Evolutionary conservation across 2,888 invertebrate species (phyloP), one percentile per base, ranked within the genome.

Genomic region (Cerastis leucographa): DNA sequence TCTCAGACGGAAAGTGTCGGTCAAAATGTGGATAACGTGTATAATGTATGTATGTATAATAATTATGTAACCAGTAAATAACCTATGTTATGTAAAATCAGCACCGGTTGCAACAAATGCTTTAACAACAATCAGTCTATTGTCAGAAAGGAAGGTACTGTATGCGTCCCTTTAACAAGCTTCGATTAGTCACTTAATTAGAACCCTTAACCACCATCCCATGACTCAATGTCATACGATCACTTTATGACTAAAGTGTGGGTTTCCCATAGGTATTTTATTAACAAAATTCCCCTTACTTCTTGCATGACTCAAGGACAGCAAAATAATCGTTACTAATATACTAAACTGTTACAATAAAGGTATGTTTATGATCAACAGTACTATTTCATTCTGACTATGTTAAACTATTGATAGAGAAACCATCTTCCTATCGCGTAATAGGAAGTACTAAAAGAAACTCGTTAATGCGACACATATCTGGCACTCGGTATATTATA

Each of bases 91-190:
- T 94, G 93, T 92, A 95, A 96, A 96, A 96, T 94, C 94, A 96
- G 96, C 96, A 96, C 96, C 96, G 96, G 95, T 96, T 90, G 96
- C 96, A 96, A 96, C 96, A 94, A 95, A 96, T 95, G 96, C 95
- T 95, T 93, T 90, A 96, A 96, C 95, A 96, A 96, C 95, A 90
- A 95, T 96, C 96, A 96, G 96, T 96, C 96, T 96, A 96, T 96
- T 96, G 96, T 96, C 94, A 95, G 93, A 96, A 95, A 96, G 95
- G 96, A 96, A 95, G 95, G 95, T 95, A 94, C 91, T 91, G 81
- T 85, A 90, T 89, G 91, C 87, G 92, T 90, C 92, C 89, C 92
- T 86, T 89, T 89, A 90, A 93, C 94, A 93, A 94, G 93, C 89
- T 92, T 91, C 92, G 82, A 89, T 93, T 93, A 92, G 91, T 93